Conservation (phyloP, 1,140 invertebrate species). For the Bacillus rossius region DNA sequence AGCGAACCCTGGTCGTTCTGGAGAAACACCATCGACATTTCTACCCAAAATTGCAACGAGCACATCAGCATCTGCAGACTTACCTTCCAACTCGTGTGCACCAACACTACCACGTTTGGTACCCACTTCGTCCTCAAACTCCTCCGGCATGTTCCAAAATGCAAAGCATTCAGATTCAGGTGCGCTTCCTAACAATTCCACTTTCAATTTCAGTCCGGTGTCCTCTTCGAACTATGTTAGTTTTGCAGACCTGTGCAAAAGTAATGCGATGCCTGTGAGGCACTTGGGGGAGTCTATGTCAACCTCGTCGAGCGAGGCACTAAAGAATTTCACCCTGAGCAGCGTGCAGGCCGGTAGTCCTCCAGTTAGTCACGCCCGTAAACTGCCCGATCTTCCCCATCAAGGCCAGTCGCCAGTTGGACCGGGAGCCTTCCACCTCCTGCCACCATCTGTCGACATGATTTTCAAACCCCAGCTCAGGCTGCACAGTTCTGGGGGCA, state of each 20-base stretch:
- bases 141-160: no score
- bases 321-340: constrained; percentile 24
- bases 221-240: no score
- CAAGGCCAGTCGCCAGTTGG: constrained; percentile 31
- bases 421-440: constrained; percentile 44
- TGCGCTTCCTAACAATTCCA: no score
- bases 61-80: neutral
- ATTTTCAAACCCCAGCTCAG: constrained; percentile 36
- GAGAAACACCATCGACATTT: neutral
- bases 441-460: constrained; percentile 43
- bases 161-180: no score
- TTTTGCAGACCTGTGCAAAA: neutral
- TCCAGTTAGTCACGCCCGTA: constrained; percentile 4
- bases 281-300: constrained; percentile 43
- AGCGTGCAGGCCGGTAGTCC: neutral
- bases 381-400: constrained; percentile 38
- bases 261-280: constrained; percentile 22
- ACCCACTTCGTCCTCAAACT: no score
- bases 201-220: no score
- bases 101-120: no score
- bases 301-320: constrained; percentile 39
- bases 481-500: constrained; percentile 17
- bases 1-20: neutral
- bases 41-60: neutral
- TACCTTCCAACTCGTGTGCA: no score